Evolutionary conservation across 2,888 invertebrate genomes (phyloP), one percentile per base, ranked within the genome.

Genomic region (Scaptomyza caliginosa): DNA sequence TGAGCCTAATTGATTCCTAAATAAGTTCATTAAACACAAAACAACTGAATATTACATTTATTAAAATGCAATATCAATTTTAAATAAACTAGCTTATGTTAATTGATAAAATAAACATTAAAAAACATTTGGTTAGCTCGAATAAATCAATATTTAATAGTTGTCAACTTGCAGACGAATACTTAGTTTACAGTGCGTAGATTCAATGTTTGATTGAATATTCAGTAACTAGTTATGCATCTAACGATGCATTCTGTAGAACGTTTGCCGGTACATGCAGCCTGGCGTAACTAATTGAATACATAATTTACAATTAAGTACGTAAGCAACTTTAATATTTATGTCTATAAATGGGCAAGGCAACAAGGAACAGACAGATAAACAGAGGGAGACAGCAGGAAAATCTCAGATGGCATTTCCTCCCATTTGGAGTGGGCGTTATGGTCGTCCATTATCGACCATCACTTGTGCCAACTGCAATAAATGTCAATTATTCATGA

Each of bases 401-500:
- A 28, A 40, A 24, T 55, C 34, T 46, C 17, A 36, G 26, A 49
- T 45, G 24, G 45, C 50, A 60, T 21, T n/a, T n/a, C 43, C 64
- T 43, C 0, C 24, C 45, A 13, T 8, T 4, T 43, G 21, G 16
- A 50, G 45, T 50, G 65, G 59, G 57, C 54, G 42, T 26, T 16
- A 24, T 21, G 55, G 43, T 62, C 63, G 74, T 67, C 80, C 83
- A 77, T 81, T 81, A 81, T 81, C 80, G 77, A 72, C 83, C 77
- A 74, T 80, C 77, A 80, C 67, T 83, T 83, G 84, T 83, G 81
- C 81, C 82, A 84, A 82, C 82, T 84, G 84, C 84, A 82, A 82
- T 82, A 84, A 82, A 82, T 84, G 84, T 82, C 82, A 82, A 82
- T 82, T 82, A 84, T 82, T 82, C 81, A 82, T 81, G 81, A 82